Conservation (phyloP, 2,113 vertebrate genomes). For the Lipophrys pholis region DNA sequence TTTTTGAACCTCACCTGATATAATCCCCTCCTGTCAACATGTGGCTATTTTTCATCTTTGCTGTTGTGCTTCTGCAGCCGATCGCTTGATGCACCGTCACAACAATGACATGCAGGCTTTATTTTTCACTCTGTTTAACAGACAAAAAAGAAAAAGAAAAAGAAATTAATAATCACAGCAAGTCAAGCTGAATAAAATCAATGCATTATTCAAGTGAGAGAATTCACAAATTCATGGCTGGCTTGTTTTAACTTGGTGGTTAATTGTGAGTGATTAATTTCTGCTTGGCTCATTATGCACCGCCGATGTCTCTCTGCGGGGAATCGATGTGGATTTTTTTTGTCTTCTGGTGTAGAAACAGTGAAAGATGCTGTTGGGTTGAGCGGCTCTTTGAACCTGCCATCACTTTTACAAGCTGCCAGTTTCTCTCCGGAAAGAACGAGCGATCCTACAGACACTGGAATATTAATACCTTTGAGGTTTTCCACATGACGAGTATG, state of each 20-base stretch:
- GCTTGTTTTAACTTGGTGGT: slow-evolving; percentile 22
- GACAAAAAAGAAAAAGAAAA: not conserved
- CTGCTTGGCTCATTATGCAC: slow-evolving; percentile 17
- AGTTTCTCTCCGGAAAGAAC: not conserved
- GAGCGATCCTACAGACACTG: not conserved
- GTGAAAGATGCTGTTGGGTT: not conserved
- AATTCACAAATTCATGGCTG: slow-evolving; percentile 3
- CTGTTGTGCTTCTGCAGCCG: not conserved
- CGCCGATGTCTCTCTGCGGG: not conserved
- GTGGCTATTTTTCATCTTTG: not conserved
- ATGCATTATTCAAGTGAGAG: slow-evolving; percentile 15
- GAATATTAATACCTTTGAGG: slow-evolving; percentile 29
- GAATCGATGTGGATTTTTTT: slow-evolving; percentile 7
- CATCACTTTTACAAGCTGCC: slow-evolving; percentile 16
- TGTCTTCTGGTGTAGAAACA: too few species aligned
- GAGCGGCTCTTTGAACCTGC: slow-evolving; percentile 28
- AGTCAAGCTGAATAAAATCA: slow-evolving; percentile 26
- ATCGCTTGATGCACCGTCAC: not conserved
- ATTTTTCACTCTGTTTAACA: slow-evolving; percentile 12
- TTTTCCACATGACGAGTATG: not conserved
- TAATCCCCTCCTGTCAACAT: slow-evolving; percentile 25
- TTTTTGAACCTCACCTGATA: slow-evolving; percentile 1
- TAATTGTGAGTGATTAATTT: slow-evolving; percentile 36
- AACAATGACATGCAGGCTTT: not conserved
- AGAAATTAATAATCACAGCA: slow-evolving; percentile 17